Base-by-base conservation (phyloP, 2,113 vertebrate species). In the Anhinga rufa region DNA sequence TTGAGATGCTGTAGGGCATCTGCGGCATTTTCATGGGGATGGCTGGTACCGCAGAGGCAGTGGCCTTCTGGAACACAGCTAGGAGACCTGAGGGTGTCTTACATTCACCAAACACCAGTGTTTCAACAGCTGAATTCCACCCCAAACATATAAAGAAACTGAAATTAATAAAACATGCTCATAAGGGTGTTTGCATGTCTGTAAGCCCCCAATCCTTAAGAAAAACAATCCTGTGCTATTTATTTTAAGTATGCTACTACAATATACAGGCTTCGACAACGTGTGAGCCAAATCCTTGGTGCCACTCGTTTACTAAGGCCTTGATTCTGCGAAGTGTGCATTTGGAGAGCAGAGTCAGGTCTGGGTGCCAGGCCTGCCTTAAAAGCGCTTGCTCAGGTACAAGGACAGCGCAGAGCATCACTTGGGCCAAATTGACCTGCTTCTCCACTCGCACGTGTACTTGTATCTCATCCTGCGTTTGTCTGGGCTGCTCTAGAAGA, bases 361-460 rank as follows among this genome's bases (percentile, higher is more conserved):
- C 57, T 70, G 69, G 36, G 24, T 46, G 18, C 40, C 51, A 55
- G 38, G 15, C 13, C n/a, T 82, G 85, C 46, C 55, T 36, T 44
- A 38, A 57, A 49, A 5, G 60, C 11, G 2, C 36, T 46, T 52
- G 20, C 46, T 66, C 3, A 34, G 60, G 36, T 44, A 34, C 60
- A 44, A 25, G 70, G 46, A 29, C 51, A 84, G 36, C 7, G 19
- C 36, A 74, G 65, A 70, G 24, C 78, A 40, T 40, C 6, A 3
- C 44, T 2, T 7, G 16, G 70, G 58, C 40, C 54, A 74, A 15
- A 14, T 0, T 42, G n/a, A 38, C 42, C n/a, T 46, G 25, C 58
- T 60, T 10, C 38, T 79, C 24, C 31, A 16, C 28, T 71, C 80
- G 26, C 46, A 15, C 0, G 0, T n/a, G 34, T 36, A 19, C 42